Evolutionary conservation across 1,140 invertebrate genomes (phyloP).

Genomic region (honey bee (Apis mellifera)): DNA sequence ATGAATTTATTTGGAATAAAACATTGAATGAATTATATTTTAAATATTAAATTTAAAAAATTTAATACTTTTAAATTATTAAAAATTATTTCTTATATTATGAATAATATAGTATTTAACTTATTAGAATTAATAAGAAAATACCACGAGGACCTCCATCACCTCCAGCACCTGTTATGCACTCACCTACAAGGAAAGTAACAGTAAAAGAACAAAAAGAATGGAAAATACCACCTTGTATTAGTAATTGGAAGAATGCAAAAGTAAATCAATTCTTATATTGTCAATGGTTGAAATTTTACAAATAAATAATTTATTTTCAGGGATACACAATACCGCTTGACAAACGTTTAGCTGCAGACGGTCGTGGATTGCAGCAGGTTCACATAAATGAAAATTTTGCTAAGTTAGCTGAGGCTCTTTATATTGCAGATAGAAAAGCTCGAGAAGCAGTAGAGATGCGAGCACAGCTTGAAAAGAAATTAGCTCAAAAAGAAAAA

Average conservation of each 20-base stretch:
- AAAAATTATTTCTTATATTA: not conserved
- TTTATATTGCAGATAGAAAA: constrained; percentile 99
- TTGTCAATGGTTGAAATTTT: not conserved
- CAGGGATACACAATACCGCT: constrained; percentile 98
- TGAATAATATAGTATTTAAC: constrained; percentile 50
- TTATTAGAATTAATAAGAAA: constrained; percentile 92
- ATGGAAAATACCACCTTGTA: constrained; percentile 99
- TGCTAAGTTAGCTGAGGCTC: constrained; percentile 97
- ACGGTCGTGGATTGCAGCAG: constrained; percentile 98
- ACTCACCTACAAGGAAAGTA: constrained; percentile 98
- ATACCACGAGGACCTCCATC: constrained; percentile 99
- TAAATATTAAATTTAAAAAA: not conserved
- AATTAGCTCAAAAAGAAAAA: constrained; percentile 98
- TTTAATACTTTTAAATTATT: too few relatives aligned
- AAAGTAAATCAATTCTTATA: constrained; percentile 84
- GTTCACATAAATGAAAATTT: constrained; percentile 99
- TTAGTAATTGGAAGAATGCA: constrained; percentile 99
- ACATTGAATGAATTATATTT: not conserved
- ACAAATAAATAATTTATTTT: constrained; percentile 39
- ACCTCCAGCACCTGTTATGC: constrained; percentile 97
- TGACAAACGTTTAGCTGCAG: constrained; percentile 98
- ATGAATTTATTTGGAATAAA: not conserved
- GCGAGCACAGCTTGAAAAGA: constrained; percentile 97
- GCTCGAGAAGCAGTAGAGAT: constrained; percentile 98
- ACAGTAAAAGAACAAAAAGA: constrained; percentile 99